Base-by-base conservation (phyloP, 2,797 vertebrate genomes). In the Arnoldichthys spilopterus region DNA sequence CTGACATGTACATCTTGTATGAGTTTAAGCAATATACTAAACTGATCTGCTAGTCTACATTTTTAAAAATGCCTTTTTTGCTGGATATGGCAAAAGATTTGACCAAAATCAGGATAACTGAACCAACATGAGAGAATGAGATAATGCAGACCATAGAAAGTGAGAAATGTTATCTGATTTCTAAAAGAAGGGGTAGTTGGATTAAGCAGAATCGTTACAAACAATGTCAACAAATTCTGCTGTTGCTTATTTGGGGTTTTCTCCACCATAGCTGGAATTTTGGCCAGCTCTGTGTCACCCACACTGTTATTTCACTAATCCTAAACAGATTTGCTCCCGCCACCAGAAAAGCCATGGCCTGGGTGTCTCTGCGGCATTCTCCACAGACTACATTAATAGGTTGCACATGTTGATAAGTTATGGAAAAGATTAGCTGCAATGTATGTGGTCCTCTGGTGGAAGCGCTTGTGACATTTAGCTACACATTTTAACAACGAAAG, bases 291-390 rank as follows among this genome's bases (percentile, higher is more conserved):
- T 62, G 87, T 90, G 90, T 93, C 90, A 92, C 90, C 90, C 90
- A 83, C 92, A 92, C 91, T 89, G 90, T 90, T 93, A 91, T 90
- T 92, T 88, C 85, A 85, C 76, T 93, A 95, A 95, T 94, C 91
- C 92, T 83, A 92, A 94, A 94, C 93, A 94, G 92, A 94, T 93
- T 92, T 89, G 88, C 91, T 92, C 91, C 91, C 85, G 86, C 90
- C 91, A 90, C 90, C 88, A 89, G 87, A 91, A 86, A 91, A 90
- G 89, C 90, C 91, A 88, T 88, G 89, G 90, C 87, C 92, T 90
- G 91, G 88, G 88, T 86, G 90, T 90, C 91, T 92, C 90, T 89
- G 88, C 71, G 73, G 90, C 69, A 86, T 90, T 91, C 72, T 90
- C 89, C 89, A 82, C 90, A 90, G 91, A 92, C 90, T 89, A 86